phyloP scores from a whole-genome alignment of 2,888 invertebrate species.

The Pandemis cinnamomeana region DNA sequence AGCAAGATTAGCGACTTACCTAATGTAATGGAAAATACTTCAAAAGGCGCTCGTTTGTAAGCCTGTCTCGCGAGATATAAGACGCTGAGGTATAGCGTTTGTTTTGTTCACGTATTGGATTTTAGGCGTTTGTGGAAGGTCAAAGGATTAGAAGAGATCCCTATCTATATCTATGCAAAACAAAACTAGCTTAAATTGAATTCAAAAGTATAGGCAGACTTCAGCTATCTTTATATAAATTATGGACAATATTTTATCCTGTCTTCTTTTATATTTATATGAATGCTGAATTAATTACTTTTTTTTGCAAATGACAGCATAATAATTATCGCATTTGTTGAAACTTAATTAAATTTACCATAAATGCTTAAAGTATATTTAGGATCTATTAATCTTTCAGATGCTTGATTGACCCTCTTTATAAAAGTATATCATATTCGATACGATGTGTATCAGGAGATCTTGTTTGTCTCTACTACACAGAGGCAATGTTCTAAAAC shows the following conservation, averaged over 20 bases:
- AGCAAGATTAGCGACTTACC: constrained; percentile 68
- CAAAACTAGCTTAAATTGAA: background rate
- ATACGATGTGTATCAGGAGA: background rate
- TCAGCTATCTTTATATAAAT: too few species aligned
- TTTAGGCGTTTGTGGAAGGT: constrained; percentile 16
- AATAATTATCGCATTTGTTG: too few species aligned
- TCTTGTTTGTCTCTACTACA: constrained; percentile 5
- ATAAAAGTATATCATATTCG: background rate
- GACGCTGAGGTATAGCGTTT: constrained; percentile 41
- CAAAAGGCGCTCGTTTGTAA: constrained; percentile 60
- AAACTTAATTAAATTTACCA: too few species aligned
- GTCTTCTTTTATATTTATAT: too few species aligned
- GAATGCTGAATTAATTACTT: too few species aligned
- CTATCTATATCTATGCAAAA: background rate
- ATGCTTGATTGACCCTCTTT: too few species aligned
- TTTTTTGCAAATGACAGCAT: too few species aligned
- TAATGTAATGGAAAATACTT: constrained; percentile 73
- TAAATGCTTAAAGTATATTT: too few species aligned
- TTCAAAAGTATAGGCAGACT: too few species aligned
- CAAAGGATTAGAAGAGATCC: constrained; percentile 3
- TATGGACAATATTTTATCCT: too few species aligned
- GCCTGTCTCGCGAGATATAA: constrained; percentile 49
- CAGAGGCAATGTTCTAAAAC: constrained; percentile 15
- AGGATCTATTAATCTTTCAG: too few species aligned
- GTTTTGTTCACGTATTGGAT: constrained; percentile 34